Base-by-base conservation (phyloP, 2,113 vertebrate species). In the Crypturellus undulatus region DNA sequence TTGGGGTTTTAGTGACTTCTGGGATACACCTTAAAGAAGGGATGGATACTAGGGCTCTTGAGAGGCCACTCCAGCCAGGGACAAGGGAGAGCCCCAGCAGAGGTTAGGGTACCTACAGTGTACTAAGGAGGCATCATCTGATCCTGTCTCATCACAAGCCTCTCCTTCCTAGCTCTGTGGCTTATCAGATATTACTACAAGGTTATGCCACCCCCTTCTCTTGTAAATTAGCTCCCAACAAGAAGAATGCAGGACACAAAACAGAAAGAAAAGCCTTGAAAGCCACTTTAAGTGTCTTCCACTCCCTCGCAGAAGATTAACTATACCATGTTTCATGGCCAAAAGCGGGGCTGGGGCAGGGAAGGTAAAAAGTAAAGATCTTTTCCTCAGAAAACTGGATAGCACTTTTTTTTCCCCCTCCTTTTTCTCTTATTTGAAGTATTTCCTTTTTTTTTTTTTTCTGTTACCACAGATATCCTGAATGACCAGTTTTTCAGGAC, bases 31-130 rank as follows among this genome's bases (percentile, higher is more conserved):
- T 10, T 72, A 52, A 14, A 12, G 19, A 75, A 79, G 32, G 13
- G 49, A 32, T 8, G 13, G 47, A 9, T 22, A 52, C 0, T 38
- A 0, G 51, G 25, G 17, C 34, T 36, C 9, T 10, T 26, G n/a
- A 38, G 58, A 83, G 15, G 7, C 36, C 10, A 4, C 0, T 24
- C 24, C 40, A 40, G 40, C 16, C 34, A 38, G 63, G 4, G 70
- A 19, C 3, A 0, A 82, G 24, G 45, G 34, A 71, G 21, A 30
- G 45, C 20, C n/a, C 47, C 4, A 3, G 3, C 2, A 0, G 1
- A 40, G 22, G 21, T 3, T 0, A 54, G 30, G n/a, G n/a, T 6
- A 73, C 47, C 30, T 34, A 5, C 6, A 2, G 1, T 3, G 20
- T 47, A 19, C 43, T 3, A 56, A 34, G 22, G 10, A 28, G 10